phyloP scores from a whole-genome alignment of 2,888 invertebrate species.

The Aphrophora alni region DNA sequence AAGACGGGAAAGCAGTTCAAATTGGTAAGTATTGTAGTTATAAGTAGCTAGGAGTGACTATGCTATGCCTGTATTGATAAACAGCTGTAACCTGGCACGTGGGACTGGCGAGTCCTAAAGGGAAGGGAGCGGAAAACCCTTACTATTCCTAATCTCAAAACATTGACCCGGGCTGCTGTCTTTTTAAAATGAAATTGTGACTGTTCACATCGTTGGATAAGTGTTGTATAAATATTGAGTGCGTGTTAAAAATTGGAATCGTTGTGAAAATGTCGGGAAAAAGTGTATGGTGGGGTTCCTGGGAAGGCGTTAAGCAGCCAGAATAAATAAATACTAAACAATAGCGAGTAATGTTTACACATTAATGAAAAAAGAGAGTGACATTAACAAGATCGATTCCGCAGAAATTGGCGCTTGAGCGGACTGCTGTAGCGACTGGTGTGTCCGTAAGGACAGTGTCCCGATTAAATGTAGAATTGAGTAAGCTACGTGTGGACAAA shows the following conservation, averaged over 20 bases:
- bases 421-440: conserved; percentile 13
- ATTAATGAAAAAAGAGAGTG: neutral
- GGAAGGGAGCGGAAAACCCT: too few relatives aligned
- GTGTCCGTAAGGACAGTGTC: neutral
- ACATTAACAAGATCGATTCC: neutral
- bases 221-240: conserved; percentile 6
- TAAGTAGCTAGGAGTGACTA: too few relatives aligned
- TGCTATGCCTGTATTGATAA: too few relatives aligned
- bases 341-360: conserved; percentile 10
- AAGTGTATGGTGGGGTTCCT: conserved; percentile 7
- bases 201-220: conserved; percentile 16
- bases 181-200: conserved; percentile 16
- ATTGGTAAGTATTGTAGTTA: too few relatives aligned
- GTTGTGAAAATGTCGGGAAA: conserved; percentile 12
- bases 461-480: conserved; percentile 3
- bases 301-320: conserved; percentile 17
- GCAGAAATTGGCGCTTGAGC: too few relatives aligned
- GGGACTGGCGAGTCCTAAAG: too few relatives aligned
- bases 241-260: conserved; percentile 16
- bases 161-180: too few relatives aligned
- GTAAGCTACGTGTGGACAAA: neutral
- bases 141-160: too few relatives aligned
- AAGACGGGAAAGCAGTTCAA: too few relatives aligned
- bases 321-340: conserved; percentile 1
- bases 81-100: too few relatives aligned